Percentiles rank a stretch among this genome's conserved stretches.
phyloP scores from a whole-genome alignment of 1,140 invertebrate species.

The Leptopilina clavipes region DNA sequence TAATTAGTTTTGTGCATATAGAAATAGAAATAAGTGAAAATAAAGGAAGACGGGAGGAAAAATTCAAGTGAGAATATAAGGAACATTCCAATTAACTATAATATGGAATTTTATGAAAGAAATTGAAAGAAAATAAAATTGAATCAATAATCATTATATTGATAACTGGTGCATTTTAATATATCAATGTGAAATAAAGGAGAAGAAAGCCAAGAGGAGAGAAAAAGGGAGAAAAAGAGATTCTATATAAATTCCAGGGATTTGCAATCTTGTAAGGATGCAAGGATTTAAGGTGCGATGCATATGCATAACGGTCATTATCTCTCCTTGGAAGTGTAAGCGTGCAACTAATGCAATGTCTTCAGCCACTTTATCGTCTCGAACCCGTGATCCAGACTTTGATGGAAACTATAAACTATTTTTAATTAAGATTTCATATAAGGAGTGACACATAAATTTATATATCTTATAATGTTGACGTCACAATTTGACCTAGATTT shows the following conservation, averaged over 20 bases:
- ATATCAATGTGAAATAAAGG: neutral
- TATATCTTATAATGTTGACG: neutral
- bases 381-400: conserved; percentile 7
- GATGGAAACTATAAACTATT: conserved; percentile 3
- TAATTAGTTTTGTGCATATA: conserved; percentile 37
- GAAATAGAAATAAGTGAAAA: too few species aligned
- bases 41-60: too few species aligned
- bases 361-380: conserved; percentile 20
- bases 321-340: conserved; percentile 2
- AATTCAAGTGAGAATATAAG: too few species aligned
- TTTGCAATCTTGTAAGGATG: conserved; percentile 30
- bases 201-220: neutral
- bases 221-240: neutral
- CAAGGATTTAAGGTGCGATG: conserved; percentile 24
- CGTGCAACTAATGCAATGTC: conserved; percentile 1
- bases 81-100: too few species aligned
- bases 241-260: conserved; percentile 3
- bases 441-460: neutral
- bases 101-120: too few species aligned
- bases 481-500: neutral
- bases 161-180: too few species aligned
- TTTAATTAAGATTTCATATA: conserved; percentile 31
- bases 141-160: neutral
- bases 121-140: too few species aligned
- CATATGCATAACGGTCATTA: conserved; percentile 10